Conservation (phyloP, 2,888 invertebrate genomes). For the Ecliptopera silaceata region DNA sequence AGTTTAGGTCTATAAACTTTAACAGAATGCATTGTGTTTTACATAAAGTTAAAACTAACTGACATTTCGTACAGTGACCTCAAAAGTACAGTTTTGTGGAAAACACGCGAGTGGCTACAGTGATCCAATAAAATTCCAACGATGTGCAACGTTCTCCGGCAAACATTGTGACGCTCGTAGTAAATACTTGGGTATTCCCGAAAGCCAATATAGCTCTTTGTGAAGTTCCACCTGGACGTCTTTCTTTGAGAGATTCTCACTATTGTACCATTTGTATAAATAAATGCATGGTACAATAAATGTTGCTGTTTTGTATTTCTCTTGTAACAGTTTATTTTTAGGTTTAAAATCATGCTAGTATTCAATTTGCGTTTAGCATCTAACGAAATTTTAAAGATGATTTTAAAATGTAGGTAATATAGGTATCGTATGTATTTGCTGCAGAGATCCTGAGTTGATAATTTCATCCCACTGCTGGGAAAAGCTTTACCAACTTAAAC, state of each 20-base stretch:
- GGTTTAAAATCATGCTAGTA: too few species aligned
- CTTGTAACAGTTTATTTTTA: too few species aligned
- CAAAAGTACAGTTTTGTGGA: background rate
- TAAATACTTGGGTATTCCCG: conserved; percentile 22
- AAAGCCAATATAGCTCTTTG: conserved; percentile 29
- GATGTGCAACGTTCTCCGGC: conserved; percentile 20
- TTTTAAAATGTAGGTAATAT: too few species aligned
- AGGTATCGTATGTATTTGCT: too few species aligned
- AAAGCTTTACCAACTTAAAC: too few species aligned
- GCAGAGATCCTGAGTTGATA: too few species aligned
- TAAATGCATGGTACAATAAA: background rate
- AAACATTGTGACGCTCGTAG: conserved; percentile 27
- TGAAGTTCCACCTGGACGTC: conserved; percentile 18
- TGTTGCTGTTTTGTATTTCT: too few species aligned
- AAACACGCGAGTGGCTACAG: conserved; percentile 1
- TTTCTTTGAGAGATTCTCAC: conserved; percentile 18
- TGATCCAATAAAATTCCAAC: conserved; percentile 24
- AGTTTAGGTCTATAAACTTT: too few species aligned
- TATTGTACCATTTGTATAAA: conserved; percentile 9
- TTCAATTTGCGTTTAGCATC: too few species aligned
- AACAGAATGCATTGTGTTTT: too few species aligned
- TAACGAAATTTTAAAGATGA: too few species aligned
- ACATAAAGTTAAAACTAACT: background rate
- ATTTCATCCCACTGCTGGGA: too few species aligned
- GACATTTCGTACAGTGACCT: background rate